Evolutionary conservation across 2,888 invertebrate species (phyloP), one percentile per base, ranked within the genome.

Genomic region (Xylocampa areola): DNA sequence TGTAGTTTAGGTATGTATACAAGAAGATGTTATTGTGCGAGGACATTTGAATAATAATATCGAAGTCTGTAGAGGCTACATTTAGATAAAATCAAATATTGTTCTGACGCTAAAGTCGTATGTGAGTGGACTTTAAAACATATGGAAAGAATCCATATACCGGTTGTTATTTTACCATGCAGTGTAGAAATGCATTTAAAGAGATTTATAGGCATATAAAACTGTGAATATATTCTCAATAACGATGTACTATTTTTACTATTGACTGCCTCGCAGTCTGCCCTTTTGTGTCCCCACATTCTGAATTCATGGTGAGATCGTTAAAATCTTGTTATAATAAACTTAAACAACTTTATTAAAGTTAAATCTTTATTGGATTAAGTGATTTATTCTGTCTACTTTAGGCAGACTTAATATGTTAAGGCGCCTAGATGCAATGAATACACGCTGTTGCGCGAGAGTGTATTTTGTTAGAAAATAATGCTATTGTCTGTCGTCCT

Each of bases 201-300:
- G 27, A 67, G 45, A 67, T 71, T 72, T 67, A 75, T 68, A 47
- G 45, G 39, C 49, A 45, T 41, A 65, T 71, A 61, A 71, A 75
- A 62, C 25, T 40, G 39, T 29, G 49, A 76, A 76, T 75, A 67
- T 54, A 67, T 72, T 57, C 41, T 52, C 32, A 50, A 62, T 72
- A 62, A 62, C 49, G 73, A 68, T 58, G 52, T 50, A 50, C 51
- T 58, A 55, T 54, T 52, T 55, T 58, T 52, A 51, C 50, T 41
- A 59, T 59, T 48, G 39, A 55, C 50, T 65, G 44, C 43, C 33
- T 30, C 43, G 54, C 29, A 37, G 45, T 23, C 35, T 40, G 49
- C 33, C 35, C 41, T 73, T 55, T 76, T 53, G 51, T 72, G 48
- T 51, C 53, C 62, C 30, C 48, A 39, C 32, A 66, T 50, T 55